Evolutionary conservation across 1,140 invertebrate genomes (phyloP), one percentile per base, ranked within the genome.

Genomic region (Adoxophyes honmai): DNA sequence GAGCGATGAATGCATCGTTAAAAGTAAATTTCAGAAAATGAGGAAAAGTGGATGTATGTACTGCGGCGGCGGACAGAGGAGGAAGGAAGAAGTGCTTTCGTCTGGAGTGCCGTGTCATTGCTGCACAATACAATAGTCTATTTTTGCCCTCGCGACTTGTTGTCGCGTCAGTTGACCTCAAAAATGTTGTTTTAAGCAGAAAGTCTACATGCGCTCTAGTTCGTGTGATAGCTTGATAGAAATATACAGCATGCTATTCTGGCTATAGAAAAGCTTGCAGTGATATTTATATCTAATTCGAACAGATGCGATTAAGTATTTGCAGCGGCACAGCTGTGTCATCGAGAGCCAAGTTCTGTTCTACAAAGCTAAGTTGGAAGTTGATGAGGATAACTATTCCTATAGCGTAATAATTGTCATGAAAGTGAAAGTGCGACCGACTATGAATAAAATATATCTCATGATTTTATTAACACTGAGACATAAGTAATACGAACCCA

Each of bases 401-500:
- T 28, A 48, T 48, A 21, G 18, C 42, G n/a, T n/a, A n/a, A 33
- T 16, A 3, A 28, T 28, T 28, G 6, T 28, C 6, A 33, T 48
- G 42, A 10, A 48, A 21, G 42, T 48, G 42, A 28, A 18, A 28
- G 42, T 48, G 42, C 42, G 7, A 48, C 42, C 42, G 42, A 48
- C 42, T 48, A 48, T 28, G 21, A 28, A 28, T 28, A 28, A n/a
- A 6, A 28, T 28, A 28, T 28, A 28, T 10, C 42, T 48, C 42
- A 48, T 55, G 36, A 39, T 33, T 28, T 33, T 42, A 54, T 55
- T 39, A 33, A 51, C n/a, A 51, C 28, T 36, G 42, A 14, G 16
- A 51, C 48, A 51, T 44, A 13, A 52, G 34, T 10, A 59, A 73
- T 81, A 84, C 78, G 67, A 84, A 84, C 81, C 77, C 70, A 58